Percentiles rank a stretch among this genome's conserved stretches.
These are phyloP conservation scores for Anticlea derivata DNA, from an alignment of 2,888 invertebrate genomes.

Conservation along the genomic window DNA sequence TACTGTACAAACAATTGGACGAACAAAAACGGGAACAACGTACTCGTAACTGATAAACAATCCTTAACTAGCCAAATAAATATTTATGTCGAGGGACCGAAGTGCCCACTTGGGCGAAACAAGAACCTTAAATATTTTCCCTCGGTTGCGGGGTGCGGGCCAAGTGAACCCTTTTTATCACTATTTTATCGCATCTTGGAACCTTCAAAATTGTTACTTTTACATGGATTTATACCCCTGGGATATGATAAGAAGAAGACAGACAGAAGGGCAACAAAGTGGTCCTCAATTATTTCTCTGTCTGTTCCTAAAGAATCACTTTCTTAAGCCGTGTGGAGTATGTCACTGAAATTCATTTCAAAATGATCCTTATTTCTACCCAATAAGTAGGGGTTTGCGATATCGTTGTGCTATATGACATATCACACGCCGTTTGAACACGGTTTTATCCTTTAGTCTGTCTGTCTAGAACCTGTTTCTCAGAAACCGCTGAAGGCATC, in stretches of 20 bases:
- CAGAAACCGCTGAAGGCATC: too few relatives aligned
- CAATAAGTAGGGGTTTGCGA: too few relatives aligned
- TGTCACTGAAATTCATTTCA: too few relatives aligned
- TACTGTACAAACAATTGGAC: constrained; percentile 16
- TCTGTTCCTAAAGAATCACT: too few relatives aligned
- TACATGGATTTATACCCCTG: constrained; percentile 24
- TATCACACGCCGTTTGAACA: too few relatives aligned
- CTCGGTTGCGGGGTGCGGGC: constrained; percentile 8
- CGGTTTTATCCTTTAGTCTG: too few relatives aligned
- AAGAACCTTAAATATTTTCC: constrained; percentile 21
- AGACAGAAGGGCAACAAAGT: too few relatives aligned
- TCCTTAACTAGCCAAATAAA: constrained; percentile 20
- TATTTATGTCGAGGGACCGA: constrained; percentile 15
- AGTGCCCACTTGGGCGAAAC: constrained; percentile 16
- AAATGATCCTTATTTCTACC: too few relatives aligned
- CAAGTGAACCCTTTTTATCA: constrained; percentile 33
- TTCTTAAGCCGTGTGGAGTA: too few relatives aligned
- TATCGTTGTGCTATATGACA: too few relatives aligned
- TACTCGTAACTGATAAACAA: constrained; percentile 20
- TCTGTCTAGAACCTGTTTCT: too few relatives aligned
- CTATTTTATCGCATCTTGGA: constrained; percentile 30
- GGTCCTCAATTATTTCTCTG: too few relatives aligned
- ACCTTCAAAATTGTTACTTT: constrained; percentile 29
- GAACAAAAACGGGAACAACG: constrained; percentile 11
- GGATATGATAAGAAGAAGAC: neutral